A percentile compares a stretch with the other conserved stretches of the same genome.
These are phyloP conservation scores for Endotricha flammealis DNA, from an alignment of 2,888 invertebrate species.

Conservation along the genomic window DNA sequence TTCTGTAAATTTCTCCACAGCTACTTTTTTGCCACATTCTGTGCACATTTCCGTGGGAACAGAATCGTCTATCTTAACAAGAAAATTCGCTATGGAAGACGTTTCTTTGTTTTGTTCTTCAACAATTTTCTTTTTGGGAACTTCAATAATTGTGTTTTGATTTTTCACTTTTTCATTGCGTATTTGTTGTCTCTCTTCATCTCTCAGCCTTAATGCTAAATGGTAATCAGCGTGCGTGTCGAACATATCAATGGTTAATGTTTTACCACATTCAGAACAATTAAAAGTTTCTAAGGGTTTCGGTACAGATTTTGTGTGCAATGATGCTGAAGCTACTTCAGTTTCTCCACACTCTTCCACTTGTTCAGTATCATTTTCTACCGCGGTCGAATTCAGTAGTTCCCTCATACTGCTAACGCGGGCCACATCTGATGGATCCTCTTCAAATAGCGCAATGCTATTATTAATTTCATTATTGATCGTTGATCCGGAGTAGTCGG, in stretches of 20 bases:
- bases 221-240: slow-evolving; percentile 87
- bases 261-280: slow-evolving; percentile 83
- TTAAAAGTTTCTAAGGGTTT: slow-evolving; percentile 28
- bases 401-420: slow-evolving; percentile 54
- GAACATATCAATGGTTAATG: slow-evolving; percentile 74
- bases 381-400: slow-evolving; percentile 38
- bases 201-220: slow-evolving; percentile 81
- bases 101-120: slow-evolving; percentile 35
- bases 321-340: not conserved
- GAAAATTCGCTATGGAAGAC: slow-evolving; percentile 55
- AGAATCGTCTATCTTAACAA: slow-evolving; percentile 60
- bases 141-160: slow-evolving; percentile 16
- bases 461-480: slow-evolving; percentile 70
- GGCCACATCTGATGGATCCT: slow-evolving; percentile 46
- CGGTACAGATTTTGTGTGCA: not conserved
- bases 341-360: slow-evolving; percentile 11
- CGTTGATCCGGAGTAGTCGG: slow-evolving; percentile 61
- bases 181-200: slow-evolving; percentile 65
- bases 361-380: slow-evolving; percentile 19
- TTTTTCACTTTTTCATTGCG: slow-evolving; percentile 40
- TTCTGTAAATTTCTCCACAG: slow-evolving; percentile 80
- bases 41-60: slow-evolving; percentile 76
- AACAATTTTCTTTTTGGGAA: slow-evolving; percentile 26
- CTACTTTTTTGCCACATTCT: slow-evolving; percentile 82
- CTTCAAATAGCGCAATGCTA: slow-evolving; percentile 64